A percentile compares a stretch with the other conserved stretches of the same genome.
Conservation (phyloP, 2,113 vertebrate genomes). For the Sebastes schlegelii region DNA sequence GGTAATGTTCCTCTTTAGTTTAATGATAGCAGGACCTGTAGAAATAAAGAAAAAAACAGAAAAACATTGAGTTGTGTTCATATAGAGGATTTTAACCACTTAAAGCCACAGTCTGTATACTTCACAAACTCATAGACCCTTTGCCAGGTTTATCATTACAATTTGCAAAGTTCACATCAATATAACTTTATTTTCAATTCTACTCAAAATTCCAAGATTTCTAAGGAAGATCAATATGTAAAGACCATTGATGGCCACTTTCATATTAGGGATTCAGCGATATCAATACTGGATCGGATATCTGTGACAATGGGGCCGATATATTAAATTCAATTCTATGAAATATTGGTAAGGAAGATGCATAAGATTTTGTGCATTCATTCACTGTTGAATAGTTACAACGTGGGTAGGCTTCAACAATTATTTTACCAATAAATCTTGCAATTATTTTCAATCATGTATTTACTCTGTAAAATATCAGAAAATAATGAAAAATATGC, state of each 20-base stretch:
- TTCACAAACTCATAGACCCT: not conserved
- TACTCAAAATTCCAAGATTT: not conserved
- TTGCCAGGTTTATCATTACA: not conserved
- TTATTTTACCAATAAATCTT: not conserved
- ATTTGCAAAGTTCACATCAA: not conserved
- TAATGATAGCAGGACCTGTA: slow-evolving; percentile 41
- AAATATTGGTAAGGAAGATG: not conserved
- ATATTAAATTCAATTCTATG: too few species aligned
- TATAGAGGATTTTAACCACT: not conserved
- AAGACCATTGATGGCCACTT: not conserved
- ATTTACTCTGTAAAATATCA: not conserved
- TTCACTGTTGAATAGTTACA: not conserved
- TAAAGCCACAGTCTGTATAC: not conserved
- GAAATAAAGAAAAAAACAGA: not conserved
- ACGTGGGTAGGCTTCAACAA: not conserved
- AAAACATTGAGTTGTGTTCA: not conserved
- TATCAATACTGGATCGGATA: too few species aligned
- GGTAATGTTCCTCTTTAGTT: not conserved
- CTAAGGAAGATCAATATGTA: not conserved
- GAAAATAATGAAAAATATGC: not conserved
- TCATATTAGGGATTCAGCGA: too few species aligned
- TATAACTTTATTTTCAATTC: not conserved
- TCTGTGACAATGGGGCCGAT: too few species aligned
- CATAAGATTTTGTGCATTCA: not conserved
- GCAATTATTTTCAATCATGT: not conserved